Percentiles rank a stretch among this genome's conserved stretches.
Evolutionary conservation across 2,113 vertebrate species (phyloP).

Genomic region (Anolis sagrei): DNA sequence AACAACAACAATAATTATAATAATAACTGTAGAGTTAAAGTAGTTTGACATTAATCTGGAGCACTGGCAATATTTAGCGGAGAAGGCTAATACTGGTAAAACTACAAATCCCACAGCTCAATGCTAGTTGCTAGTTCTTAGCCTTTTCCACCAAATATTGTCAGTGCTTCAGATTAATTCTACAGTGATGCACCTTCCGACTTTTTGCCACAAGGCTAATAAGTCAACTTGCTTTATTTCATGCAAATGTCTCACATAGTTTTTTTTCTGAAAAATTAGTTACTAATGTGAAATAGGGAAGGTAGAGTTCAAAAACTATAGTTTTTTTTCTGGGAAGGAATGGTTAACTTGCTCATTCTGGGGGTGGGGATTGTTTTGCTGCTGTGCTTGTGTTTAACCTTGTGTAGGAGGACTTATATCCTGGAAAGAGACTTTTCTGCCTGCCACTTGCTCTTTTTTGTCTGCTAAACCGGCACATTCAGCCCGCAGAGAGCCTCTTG

Average conservation of each 20-base stretch:
- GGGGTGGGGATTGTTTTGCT: background rate
- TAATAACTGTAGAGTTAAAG: too few relatives aligned
- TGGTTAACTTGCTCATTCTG: constrained; percentile 10
- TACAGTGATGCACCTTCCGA: too few relatives aligned
- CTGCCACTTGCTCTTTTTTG: rapidly evolving
- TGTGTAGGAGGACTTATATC: background rate
- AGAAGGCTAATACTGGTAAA: too few relatives aligned
- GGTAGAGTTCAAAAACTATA: background rate
- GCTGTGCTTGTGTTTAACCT: constrained; percentile 15
- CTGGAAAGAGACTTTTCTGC: background rate
- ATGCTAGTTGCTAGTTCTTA: too few relatives aligned
- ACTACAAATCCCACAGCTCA: too few relatives aligned
- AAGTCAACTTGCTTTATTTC: background rate
- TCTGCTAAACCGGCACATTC: constrained; percentile 38
- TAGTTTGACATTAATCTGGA: too few relatives aligned
- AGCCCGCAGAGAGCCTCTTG: constrained; percentile 14
- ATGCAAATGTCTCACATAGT: background rate
- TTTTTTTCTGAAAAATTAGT: background rate
- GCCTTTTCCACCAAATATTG: too few relatives aligned
- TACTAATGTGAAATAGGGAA: background rate
- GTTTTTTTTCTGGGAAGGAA: background rate
- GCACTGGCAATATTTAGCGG: too few relatives aligned
- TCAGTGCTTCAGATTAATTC: too few relatives aligned
- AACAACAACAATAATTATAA: too few relatives aligned
- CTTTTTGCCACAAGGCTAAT: background rate